phyloP scores from a whole-genome alignment of 2,113 vertebrate genomes.

The Corapipo altera region DNA sequence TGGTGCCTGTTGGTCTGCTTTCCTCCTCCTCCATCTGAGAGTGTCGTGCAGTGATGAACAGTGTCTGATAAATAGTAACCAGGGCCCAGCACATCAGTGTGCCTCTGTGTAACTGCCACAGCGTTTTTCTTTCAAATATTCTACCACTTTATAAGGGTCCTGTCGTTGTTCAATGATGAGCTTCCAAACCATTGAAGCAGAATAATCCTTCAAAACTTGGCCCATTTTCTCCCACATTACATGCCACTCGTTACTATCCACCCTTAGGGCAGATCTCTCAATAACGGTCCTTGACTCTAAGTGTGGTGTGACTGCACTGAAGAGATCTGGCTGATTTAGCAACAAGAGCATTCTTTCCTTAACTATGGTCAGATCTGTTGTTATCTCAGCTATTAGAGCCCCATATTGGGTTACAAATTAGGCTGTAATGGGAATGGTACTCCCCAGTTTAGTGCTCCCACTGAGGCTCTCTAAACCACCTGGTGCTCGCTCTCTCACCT shows the following conservation, averaged over 20 bases:
- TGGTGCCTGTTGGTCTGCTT: background rate
- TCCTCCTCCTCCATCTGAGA: background rate
- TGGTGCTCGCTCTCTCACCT: background rate
- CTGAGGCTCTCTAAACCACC: background rate
- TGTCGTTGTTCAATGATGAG: background rate
- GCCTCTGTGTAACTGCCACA: background rate
- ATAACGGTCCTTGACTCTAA: too few relatives aligned
- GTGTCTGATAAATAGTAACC: background rate
- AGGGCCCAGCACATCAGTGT: background rate
- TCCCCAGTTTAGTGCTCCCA: background rate
- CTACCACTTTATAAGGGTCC: background rate
- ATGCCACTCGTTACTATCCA: background rate
- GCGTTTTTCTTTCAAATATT: background rate
- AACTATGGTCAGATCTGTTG: background rate
- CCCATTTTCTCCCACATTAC: background rate
- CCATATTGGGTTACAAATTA: background rate
- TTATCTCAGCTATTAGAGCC: background rate
- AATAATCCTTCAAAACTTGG: background rate
- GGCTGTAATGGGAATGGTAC: background rate
- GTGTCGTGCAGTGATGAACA: background rate
- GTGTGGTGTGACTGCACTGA: background rate
- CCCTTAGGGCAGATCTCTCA: background rate
- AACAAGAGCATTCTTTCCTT: background rate
- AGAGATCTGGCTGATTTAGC: background rate
- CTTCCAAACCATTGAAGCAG: background rate